Conservation (phyloP, 1,140 invertebrate species). For the Trichoplusia ni region DNA sequence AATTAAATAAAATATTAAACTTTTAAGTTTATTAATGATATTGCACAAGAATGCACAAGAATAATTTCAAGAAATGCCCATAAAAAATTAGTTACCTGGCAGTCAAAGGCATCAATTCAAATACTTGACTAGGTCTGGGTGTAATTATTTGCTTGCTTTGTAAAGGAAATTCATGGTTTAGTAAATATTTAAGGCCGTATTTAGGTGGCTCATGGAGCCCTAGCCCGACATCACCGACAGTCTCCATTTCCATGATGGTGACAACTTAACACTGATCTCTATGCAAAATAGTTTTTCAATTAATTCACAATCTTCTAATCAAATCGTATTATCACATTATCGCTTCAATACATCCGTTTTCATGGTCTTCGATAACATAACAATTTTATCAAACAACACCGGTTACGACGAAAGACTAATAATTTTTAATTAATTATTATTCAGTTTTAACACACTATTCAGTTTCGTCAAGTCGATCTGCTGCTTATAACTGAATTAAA, state of each 20-base stretch:
- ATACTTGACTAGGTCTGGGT: slow-evolving; percentile 85
- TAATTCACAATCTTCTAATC: not conserved
- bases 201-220: slow-evolving; percentile 77
- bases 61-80: not conserved
- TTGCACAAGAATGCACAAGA: not conserved
- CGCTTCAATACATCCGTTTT: not conserved
- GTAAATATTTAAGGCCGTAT: slow-evolving; percentile 86
- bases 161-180: slow-evolving; percentile 89
- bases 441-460: too few species aligned
- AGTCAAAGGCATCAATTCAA: slow-evolving; percentile 84
- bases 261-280: not conserved
- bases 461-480: too few species aligned
- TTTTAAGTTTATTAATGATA: not conserved
- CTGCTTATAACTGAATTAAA: not conserved
- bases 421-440: not conserved
- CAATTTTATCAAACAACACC: not conserved
- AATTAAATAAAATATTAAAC: not conserved
- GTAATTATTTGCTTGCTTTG: slow-evolving; percentile 86
- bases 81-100: slow-evolving; percentile 78
- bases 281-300: not conserved
- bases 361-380: not conserved
- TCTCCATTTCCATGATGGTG: slow-evolving; percentile 47
- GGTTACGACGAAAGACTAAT: not conserved
- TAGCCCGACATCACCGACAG: slow-evolving; percentile 41
- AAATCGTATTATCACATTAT: slow-evolving; percentile 14